Evolutionary conservation across 1,140 invertebrate species (phyloP).

Genomic region (Eupristina koningsbergeri): DNA sequence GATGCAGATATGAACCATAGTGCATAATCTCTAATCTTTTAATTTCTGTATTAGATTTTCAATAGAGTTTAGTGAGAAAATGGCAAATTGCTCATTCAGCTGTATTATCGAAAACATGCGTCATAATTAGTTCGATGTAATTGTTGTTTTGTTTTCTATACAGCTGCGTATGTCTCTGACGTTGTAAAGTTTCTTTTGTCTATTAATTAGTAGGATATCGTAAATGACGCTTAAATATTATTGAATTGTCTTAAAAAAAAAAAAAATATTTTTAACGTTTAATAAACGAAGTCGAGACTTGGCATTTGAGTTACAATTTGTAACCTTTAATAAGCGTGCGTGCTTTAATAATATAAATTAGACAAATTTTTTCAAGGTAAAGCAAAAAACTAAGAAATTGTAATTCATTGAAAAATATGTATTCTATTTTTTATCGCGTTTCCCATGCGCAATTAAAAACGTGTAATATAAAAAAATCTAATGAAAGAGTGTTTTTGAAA

Average conservation of each 20-base stretch:
- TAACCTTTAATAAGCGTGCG: too few species aligned
- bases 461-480: background rate
- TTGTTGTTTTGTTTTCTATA: background rate
- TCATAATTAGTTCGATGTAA: constrained; percentile 15
- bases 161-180: background rate
- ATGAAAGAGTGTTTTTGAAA: background rate
- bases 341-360: too few species aligned
- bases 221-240: too few species aligned
- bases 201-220: background rate
- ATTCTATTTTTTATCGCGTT: background rate
- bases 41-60: background rate
- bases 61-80: background rate
- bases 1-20: background rate
- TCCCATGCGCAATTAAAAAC: background rate
- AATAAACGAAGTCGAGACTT: too few species aligned
- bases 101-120: background rate
- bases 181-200: background rate
- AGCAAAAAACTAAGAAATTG: too few species aligned
- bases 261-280: too few species aligned
- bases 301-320: too few species aligned
- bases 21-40: background rate
- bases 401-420: too few species aligned
- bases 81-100: background rate
- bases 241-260: too few species aligned
- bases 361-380: background rate